Base-by-base conservation (phyloP, 2,888 invertebrate genomes). In the Microctonus brassicae region DNA sequence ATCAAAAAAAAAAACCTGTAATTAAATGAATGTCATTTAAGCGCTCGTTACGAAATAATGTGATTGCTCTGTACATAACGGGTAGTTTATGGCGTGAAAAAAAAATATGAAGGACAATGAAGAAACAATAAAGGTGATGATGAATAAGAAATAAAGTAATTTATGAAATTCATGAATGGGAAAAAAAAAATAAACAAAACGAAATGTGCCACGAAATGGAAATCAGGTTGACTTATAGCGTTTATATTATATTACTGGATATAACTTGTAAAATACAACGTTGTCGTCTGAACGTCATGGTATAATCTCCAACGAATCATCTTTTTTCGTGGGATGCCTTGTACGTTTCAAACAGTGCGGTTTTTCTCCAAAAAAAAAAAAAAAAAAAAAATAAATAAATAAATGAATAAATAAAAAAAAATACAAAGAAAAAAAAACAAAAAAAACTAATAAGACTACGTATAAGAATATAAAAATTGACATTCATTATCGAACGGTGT, bases 171-270 rank as follows among this genome's bases (percentile, higher is more conserved):
- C 34, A 29, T 39, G 57, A 33, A 33, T 42, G 64, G 33, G 39
- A 52, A 70, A 63, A 22, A 65, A 65, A 13, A n/a, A 39, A 29
- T 34, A 69, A 57, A 17, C 57, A 64, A 60, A 70, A 64, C 52
- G 60, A 71, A 47, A 70, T 71, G 71, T 71, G 71, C 71, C 71
- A 71, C 71, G 66, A 67, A 66, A 66, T 55, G 55, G 39, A 39
- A 36, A 36, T 75, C 73, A 70, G 73, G 67, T 72, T 72, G 62
- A 74, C 58, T 60, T 61, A 55, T 72, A 73, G 72, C 62, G 69
- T 74, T 73, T 66, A 73, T 73, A 75, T 72, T 72, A 69, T 66
- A 71, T 73, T 73, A 74, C 73, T 75, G 74, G 72, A 73, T 76
- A 74, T 77, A 69, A 69, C 73, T 69, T 68, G 70, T 75, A 72